Evolutionary conservation across 2,113 vertebrate species (phyloP).

Genomic region (Tauraco erythrolophus): DNA sequence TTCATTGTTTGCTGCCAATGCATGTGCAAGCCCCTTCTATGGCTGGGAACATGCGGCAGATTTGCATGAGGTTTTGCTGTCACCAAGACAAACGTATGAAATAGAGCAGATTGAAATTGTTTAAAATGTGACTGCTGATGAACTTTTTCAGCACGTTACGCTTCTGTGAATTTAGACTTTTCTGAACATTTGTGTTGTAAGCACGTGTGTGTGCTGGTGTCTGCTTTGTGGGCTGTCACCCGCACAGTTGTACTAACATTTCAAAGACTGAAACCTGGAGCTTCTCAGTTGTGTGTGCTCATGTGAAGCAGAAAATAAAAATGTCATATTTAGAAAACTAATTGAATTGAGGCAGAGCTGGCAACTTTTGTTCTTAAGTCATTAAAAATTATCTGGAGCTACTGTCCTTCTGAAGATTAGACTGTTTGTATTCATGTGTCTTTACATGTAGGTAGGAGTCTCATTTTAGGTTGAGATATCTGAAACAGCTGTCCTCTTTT

Average conservation of each 20-base stretch:
- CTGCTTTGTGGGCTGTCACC: not conserved
- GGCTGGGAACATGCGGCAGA: not conserved
- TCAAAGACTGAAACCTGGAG: not conserved
- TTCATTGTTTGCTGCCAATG: not conserved
- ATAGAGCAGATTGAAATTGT: not conserved
- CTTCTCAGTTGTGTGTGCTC: not conserved
- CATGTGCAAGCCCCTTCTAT: not conserved
- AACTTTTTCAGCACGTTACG: not conserved
- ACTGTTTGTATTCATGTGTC: not conserved
- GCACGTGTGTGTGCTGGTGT: not conserved
- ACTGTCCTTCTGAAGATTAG: not conserved
- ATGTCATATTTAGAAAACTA: not conserved
- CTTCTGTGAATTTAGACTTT: not conserved
- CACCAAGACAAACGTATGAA: not conserved
- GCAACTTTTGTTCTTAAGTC: not conserved
- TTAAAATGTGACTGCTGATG: not conserved
- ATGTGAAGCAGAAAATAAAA: not conserved
- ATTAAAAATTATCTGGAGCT: not conserved
- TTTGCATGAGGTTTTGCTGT: not conserved
- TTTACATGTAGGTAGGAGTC: not conserved
- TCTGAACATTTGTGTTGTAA: not conserved
- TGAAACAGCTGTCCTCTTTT: not conserved
- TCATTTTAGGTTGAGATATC: not conserved
- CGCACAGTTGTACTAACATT: not conserved
- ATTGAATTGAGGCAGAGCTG: not conserved